phyloP scores from a whole-genome alignment of 2,113 vertebrate genomes.

The Ovis aries region ARS-UI_Ramb_v3.0 NC_056066.1:47786001-47786500 shows the following conservation, averaged over 20 bases:
- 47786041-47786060: background rate
- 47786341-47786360: background rate
- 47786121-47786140: background rate
- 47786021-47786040: background rate
- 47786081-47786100: background rate
- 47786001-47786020: background rate
- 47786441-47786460: background rate
- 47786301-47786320: background rate
- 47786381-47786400: background rate
- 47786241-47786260: background rate
- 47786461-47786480: background rate
- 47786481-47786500: background rate
- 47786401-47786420: background rate
- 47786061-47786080: background rate
- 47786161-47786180: background rate
- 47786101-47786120: background rate
- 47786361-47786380: background rate
- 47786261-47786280: background rate
- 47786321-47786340: background rate
- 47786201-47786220: background rate
- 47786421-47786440: background rate
- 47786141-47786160: background rate
- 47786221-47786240: fast-evolving
- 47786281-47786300: background rate
- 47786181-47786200: background rate